Evolutionary conservation across 2,888 invertebrate genomes (phyloP).

Genomic region (Conops quadrifasciatus): DNA sequence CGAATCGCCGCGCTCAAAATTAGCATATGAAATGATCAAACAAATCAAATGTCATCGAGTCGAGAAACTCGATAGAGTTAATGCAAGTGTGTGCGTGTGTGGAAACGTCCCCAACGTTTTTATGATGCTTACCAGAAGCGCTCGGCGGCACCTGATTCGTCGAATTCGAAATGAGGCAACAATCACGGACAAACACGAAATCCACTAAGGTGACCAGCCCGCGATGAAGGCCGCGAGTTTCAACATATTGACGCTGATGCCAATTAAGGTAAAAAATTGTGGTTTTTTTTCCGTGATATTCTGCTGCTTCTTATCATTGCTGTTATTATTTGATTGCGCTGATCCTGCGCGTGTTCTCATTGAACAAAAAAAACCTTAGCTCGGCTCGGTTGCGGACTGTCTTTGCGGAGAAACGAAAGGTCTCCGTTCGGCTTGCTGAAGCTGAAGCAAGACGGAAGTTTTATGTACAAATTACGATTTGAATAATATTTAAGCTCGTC

Average conservation of each 20-base stretch:
- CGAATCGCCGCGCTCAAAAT: slow-evolving; percentile 3
- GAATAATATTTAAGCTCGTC: slow-evolving; percentile 31
- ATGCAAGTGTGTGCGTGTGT: neutral
- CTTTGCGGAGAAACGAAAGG: neutral
- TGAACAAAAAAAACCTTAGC: slow-evolving; percentile 1
- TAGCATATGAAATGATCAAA: neutral
- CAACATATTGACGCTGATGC: slow-evolving; percentile 4
- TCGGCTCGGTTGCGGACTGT: no score
- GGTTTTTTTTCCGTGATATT: neutral
- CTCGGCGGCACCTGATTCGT: slow-evolving; percentile 31
- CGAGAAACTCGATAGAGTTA: no score
- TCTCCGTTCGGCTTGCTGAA: no score
- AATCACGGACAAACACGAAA: neutral
- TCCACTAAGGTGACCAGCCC: slow-evolving; percentile 16
- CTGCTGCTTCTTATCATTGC: neutral
- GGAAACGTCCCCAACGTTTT: neutral
- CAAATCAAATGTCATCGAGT: neutral
- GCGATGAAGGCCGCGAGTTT: neutral
- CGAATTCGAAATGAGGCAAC: slow-evolving; percentile 22
- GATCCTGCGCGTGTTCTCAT: neutral
- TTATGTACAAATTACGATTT: slow-evolving; percentile 30
- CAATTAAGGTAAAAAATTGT: slow-evolving; percentile 16
- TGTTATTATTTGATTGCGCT: neutral
- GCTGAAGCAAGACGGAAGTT: slow-evolving; percentile 5
- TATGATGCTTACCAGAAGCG: neutral